Evolutionary conservation across 2,113 vertebrate genomes (phyloP).

Genomic region (Alosa alosa): DNA sequence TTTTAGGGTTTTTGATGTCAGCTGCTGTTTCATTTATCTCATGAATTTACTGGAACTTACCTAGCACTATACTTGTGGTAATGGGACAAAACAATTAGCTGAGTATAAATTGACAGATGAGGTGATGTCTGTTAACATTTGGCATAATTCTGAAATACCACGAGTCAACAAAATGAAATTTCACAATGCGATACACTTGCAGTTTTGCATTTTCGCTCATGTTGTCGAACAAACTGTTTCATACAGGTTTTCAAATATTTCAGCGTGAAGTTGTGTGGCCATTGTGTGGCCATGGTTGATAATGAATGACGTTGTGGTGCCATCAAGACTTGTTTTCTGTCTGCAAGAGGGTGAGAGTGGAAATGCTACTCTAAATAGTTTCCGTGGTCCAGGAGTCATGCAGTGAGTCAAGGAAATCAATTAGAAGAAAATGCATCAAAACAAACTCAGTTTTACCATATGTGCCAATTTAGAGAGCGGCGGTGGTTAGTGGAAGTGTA

Average conservation of each 20-base stretch:
- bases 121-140: conserved; percentile 4
- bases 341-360: conserved; percentile 35
- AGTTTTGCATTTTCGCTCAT: conserved; percentile 17
- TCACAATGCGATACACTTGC: not conserved
- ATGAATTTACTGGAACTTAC: not conserved
- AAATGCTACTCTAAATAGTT: conserved; percentile 37
- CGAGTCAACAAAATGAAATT: conserved; percentile 9
- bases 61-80: not conserved
- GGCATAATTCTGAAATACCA: conserved; percentile 37
- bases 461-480: conserved; percentile 51
- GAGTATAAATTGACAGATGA: conserved; percentile 3
- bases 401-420: conserved; percentile 54
- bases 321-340: not conserved
- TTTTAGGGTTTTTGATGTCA: conserved; percentile 8
- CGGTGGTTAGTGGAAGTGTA: conserved; percentile 47
- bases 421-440: conserved; percentile 52
- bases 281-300: not conserved
- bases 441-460: conserved; percentile 50
- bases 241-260: not conserved
- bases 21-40: not conserved
- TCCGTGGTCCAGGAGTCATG: conserved; percentile 41
- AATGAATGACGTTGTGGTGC: not conserved
- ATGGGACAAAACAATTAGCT: not conserved
- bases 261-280: not conserved
- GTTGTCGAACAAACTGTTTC: not conserved